Evolutionary conservation across 2,113 vertebrate species (phyloP).

Genomic region (Erythrolamprus reginae): DNA sequence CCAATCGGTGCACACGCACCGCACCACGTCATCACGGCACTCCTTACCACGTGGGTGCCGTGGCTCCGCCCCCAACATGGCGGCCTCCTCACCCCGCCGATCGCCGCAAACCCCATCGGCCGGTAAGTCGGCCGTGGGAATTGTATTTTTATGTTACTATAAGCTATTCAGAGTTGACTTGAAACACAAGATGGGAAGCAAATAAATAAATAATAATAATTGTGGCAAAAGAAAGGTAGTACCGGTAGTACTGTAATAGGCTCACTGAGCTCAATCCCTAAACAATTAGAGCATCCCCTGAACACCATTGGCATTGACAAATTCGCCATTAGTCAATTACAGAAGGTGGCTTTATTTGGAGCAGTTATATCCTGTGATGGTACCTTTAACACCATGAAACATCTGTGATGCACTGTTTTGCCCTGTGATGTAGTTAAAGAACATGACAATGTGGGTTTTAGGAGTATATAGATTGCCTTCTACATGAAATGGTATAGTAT

Average conservation of each 20-base stretch:
- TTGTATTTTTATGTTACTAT: background rate
- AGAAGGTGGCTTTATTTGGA: background rate
- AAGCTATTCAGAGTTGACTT: background rate
- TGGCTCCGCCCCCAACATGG: too few relatives aligned
- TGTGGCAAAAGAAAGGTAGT: background rate
- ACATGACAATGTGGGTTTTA: background rate
- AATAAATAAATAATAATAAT: background rate
- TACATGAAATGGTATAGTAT: background rate
- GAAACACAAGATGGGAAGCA: background rate
- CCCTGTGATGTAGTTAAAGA: background rate
- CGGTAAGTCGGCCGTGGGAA: too few relatives aligned
- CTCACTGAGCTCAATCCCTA: background rate
- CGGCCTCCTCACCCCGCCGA: too few relatives aligned
- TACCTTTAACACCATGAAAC: background rate
- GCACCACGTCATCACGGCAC: too few relatives aligned
- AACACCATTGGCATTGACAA: background rate
- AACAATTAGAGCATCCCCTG: background rate
- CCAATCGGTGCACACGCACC: too few relatives aligned
- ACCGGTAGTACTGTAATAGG: background rate
- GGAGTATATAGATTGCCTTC: background rate
- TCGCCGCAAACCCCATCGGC: too few relatives aligned
- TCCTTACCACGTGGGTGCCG: too few relatives aligned
- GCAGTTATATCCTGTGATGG: background rate
- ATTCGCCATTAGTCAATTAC: background rate
- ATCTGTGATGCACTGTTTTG: too few relatives aligned